Evolutionary conservation across 2,888 invertebrate species (phyloP).

Genomic region (Ganaspis brasiliensis): DNA sequence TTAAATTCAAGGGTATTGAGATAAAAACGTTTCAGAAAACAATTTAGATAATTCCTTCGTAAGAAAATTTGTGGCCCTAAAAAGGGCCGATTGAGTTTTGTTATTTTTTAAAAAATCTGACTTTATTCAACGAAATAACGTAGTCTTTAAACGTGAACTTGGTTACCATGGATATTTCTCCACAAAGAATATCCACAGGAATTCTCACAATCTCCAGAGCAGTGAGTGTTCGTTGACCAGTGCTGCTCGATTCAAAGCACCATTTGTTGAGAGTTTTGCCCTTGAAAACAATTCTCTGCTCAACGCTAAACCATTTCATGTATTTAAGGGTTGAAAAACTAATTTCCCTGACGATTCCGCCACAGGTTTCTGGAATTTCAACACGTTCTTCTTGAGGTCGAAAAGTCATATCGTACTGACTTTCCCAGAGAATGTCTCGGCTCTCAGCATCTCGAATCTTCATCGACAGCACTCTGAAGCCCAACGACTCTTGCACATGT

Average conservation of each 20-base stretch:
- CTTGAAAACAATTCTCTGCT: neutral
- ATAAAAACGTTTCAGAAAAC: neutral
- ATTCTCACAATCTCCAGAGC: neutral
- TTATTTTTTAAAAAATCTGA: neutral
- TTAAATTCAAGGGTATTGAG: too few species aligned
- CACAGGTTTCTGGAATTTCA: neutral
- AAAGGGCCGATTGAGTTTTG: neutral
- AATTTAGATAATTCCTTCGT: slow-evolving; percentile 7
- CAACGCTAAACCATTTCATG: neutral
- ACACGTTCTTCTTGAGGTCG: neutral
- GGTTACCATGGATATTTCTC: neutral
- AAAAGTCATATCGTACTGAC: neutral
- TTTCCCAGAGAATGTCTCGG: neutral
- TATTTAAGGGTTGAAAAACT: neutral
- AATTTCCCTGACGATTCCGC: neutral
- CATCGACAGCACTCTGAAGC: neutral
- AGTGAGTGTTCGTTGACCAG: neutral
- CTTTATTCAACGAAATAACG: neutral
- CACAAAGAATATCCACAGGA: neutral
- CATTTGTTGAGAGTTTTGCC: neutral
- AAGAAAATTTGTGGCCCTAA: neutral
- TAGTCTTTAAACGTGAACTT: neutral
- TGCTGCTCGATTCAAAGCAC: neutral
- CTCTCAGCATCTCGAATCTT: neutral
- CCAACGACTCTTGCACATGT: too few species aligned